Percentiles rank a stretch among this genome's conserved stretches.
Evolutionary conservation across 2,888 invertebrate genomes (phyloP).

Genomic region (Sycophila texana): DNA sequence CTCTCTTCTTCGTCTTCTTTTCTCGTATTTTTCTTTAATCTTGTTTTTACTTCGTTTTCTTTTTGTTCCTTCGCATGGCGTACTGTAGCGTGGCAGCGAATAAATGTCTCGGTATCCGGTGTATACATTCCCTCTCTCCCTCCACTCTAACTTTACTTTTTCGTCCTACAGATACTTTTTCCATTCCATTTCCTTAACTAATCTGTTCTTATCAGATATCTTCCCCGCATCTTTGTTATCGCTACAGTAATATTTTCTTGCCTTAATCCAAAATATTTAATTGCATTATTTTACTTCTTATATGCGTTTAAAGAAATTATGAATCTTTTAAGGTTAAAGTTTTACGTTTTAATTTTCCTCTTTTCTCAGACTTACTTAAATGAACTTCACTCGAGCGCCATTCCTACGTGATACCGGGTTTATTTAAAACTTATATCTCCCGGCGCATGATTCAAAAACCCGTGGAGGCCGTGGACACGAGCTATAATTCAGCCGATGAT

Average conservation of each 20-base stretch:
- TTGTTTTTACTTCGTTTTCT: constrained; percentile 55
- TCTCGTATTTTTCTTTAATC: constrained; percentile 55
- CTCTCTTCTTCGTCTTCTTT: constrained; percentile 54
- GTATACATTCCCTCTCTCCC: constrained; percentile 57
- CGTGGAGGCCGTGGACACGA: background rate
- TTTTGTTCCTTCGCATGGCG: constrained; percentile 53
- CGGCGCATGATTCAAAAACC: constrained; percentile 31
- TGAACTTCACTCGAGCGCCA: background rate
- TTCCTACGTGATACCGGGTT: background rate
- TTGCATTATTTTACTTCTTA: background rate
- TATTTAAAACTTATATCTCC: constrained; percentile 39
- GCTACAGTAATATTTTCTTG: too few relatives aligned
- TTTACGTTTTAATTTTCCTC: too few relatives aligned
- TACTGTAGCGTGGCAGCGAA: constrained; percentile 63
- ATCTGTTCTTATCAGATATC: constrained; percentile 26
- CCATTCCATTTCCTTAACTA: constrained; percentile 48
- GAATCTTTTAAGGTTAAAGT: too few relatives aligned
- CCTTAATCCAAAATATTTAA: too few relatives aligned
- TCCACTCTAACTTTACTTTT: constrained; percentile 28
- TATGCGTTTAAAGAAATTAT: background rate
- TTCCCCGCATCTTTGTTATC: background rate
- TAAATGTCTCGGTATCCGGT: constrained; percentile 70
- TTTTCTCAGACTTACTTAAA: background rate
- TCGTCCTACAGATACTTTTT: constrained; percentile 43
- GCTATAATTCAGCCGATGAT: constrained; percentile 53